Evolutionary conservation across 1,140 invertebrate species (phyloP).

Genomic region (Magallana gigas): DNA sequence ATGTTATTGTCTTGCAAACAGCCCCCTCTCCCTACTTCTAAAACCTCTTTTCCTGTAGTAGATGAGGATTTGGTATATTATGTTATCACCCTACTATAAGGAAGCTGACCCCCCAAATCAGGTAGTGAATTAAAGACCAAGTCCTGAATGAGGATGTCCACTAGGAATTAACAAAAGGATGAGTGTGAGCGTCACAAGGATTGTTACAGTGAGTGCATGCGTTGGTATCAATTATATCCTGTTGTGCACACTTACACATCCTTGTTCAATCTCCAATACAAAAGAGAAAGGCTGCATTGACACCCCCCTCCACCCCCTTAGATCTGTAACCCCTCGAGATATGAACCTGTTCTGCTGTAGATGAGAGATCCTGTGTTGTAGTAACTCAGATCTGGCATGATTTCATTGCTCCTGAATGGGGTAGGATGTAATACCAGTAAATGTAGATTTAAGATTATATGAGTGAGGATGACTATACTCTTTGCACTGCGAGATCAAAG

Average conservation of each 20-base stretch:
- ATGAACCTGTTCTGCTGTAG: no score
- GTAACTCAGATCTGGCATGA: no score
- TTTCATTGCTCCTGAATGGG: no score
- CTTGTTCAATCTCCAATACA: slow-evolving; percentile 11
- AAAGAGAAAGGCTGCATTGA: not conserved
- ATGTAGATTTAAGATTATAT: no score
- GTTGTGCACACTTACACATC: slow-evolving; percentile 22
- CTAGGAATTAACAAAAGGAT: slow-evolving; percentile 10
- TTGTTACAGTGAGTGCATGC: not conserved
- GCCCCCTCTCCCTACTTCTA: no score
- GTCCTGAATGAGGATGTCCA: not conserved
- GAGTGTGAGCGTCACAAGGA: not conserved
- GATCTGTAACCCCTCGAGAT: no score
- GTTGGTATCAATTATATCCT: slow-evolving; percentile 3
- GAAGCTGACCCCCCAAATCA: not conserved
- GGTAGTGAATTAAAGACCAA: not conserved
- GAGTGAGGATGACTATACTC: no score
- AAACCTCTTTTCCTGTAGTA: no score
- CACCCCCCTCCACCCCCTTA: not conserved
- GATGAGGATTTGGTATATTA: not conserved
- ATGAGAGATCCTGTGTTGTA: no score
- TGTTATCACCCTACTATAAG: not conserved
- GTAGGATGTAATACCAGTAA: no score
- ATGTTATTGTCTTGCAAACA: no score
- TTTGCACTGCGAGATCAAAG: no score